Evolutionary conservation across 2,113 vertebrate genomes (phyloP).

Genomic region (Mesembrinibis cayennensis): DNA sequence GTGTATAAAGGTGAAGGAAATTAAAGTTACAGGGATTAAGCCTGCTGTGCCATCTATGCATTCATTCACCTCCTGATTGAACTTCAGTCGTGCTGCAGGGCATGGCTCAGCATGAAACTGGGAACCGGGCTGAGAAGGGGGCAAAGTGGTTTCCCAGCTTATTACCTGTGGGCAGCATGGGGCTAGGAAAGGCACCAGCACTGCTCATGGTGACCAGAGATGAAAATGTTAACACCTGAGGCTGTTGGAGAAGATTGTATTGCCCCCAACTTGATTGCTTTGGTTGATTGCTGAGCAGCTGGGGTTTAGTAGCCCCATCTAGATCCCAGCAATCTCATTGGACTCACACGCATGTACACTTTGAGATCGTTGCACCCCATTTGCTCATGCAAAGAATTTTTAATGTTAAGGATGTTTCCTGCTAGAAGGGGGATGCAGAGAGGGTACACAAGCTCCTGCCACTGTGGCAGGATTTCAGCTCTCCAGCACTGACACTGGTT

Average conservation of each 20-base stretch:
- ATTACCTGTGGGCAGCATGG: neutral
- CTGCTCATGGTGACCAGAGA: neutral
- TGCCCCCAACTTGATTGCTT: neutral
- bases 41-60: neutral
- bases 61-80: neutral
- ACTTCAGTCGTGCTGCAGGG: neutral
- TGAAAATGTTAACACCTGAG: neutral
- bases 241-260: neutral
- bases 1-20: constrained; percentile 22
- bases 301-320: neutral
- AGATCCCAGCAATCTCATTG: neutral
- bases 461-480: neutral
- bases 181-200: neutral
- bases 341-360: neutral
- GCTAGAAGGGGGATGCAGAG: neutral
- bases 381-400: neutral
- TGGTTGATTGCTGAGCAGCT: neutral
- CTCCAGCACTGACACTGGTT: neutral
- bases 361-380: fast-evolving
- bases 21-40: constrained; percentile 39
- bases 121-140: neutral
- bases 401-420: neutral
- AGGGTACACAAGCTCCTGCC: neutral
- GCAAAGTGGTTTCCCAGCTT: neutral
- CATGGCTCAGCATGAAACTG: neutral